A percentile compares a stretch with the other conserved stretches of the same genome.
These are phyloP conservation scores for Eudyptes chrysolophus DNA, from an alignment of 2,113 vertebrate species.

Conservation along the genomic window DNA sequence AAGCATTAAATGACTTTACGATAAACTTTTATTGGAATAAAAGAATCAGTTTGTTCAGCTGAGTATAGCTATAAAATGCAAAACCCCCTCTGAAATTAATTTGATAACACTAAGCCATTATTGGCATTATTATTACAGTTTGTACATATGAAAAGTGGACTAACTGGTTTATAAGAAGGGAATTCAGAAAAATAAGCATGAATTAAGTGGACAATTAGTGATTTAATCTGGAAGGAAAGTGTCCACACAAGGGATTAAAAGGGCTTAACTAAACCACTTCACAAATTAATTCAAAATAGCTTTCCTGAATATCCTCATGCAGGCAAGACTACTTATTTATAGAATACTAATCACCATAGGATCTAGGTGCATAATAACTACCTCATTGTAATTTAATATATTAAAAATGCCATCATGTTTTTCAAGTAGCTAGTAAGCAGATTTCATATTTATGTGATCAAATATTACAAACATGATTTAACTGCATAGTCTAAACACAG, in stretches of 20 bases:
- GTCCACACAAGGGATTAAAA: neutral
- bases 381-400: neutral
- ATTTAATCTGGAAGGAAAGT: conserved; percentile 1
- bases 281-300: conserved; percentile 6
- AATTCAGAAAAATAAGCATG: neutral
- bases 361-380: neutral
- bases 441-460: neutral
- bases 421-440: neutral
- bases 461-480: neutral
- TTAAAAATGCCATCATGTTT: neutral
- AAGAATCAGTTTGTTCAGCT: neutral
- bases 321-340: neutral
- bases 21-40: neutral
- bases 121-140: neutral
- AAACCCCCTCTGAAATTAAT: conserved; percentile 8
- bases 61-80: neutral
- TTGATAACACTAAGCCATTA: neutral
- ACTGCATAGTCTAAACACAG: neutral
- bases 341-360: neutral
- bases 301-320: neutral
- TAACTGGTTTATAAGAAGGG: neutral
- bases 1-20: neutral
- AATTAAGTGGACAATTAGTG: conserved; percentile 10
- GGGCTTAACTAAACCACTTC: neutral
- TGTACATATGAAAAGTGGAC: neutral